Evolutionary conservation across 2,113 vertebrate species (phyloP).

Genomic region (Cavia porcellus): DNA sequence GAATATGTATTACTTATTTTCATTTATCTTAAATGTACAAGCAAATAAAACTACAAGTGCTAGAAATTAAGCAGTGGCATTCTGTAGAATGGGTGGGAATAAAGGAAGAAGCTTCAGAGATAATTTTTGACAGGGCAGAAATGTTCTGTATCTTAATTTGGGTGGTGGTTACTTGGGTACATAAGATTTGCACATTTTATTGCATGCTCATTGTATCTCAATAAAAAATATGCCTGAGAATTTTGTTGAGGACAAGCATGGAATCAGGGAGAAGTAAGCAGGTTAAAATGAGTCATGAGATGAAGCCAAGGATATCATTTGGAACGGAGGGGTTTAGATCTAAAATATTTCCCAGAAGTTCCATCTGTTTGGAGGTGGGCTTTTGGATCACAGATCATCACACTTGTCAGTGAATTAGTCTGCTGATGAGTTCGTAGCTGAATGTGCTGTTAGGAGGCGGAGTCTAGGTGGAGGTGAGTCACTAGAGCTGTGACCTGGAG

Average conservation of each 20-base stretch:
- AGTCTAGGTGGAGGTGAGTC: not conserved
- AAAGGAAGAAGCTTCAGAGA: not conserved
- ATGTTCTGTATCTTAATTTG: not conserved
- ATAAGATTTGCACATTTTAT: not conserved
- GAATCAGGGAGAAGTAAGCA: not conserved
- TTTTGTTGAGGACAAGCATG: not conserved
- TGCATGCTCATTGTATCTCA: not conserved
- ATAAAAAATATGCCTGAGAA: not conserved
- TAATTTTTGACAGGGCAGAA: not conserved
- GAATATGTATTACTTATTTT: not conserved
- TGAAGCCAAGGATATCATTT: not conserved
- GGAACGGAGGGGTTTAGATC: not conserved
- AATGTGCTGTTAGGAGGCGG: not conserved
- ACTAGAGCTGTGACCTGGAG: not conserved
- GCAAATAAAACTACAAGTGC: not conserved
- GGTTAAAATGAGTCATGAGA: not conserved
- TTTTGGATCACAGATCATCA: not conserved
- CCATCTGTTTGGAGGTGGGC: not conserved
- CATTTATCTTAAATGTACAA: slow-evolving; percentile 25
- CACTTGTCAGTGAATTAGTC: not conserved
- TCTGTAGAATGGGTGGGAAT: not conserved
- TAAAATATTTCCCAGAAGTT: not conserved
- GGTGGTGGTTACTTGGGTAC: not conserved
- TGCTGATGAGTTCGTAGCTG: not conserved
- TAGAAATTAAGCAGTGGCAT: not conserved